phyloP scores from a whole-genome alignment of 2,888 invertebrate species.

The Unio delphinus region DNA sequence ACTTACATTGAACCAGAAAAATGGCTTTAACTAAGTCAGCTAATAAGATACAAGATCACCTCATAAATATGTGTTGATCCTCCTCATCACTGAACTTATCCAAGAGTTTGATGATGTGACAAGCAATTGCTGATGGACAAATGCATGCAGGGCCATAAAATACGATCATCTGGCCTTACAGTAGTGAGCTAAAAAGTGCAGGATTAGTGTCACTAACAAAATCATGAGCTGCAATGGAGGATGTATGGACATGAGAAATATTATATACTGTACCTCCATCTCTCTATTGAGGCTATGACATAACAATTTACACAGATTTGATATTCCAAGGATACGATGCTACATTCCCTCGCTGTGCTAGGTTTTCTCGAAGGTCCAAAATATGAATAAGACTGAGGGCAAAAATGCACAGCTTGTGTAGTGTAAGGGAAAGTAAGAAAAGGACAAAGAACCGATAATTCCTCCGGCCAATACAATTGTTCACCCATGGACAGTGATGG shows the following conservation, averaged over 20 bases:
- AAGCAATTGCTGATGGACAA: not conserved
- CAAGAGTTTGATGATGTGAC: not conserved
- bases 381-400: conserved; percentile 93
- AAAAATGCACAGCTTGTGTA: conserved; percentile 98
- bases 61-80: not conserved
- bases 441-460: conserved; percentile 99
- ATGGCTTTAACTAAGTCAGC: no score
- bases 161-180: no score
- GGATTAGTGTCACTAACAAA: no score
- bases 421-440: conserved; percentile 94
- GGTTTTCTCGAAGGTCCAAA: conserved; percentile 85
- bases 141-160: conserved; percentile 2
- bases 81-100: no score
- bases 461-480: conserved; percentile 85
- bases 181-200: no score
- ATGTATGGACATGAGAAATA: no score
- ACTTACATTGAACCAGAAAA: no score
- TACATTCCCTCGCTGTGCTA: conserved; percentile 77
- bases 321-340: conserved; percentile 72
- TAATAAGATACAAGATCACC: no score
- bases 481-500: conserved; percentile 87
- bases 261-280: no score
- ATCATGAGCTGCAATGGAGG: no score
- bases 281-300: no score
- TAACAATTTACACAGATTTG: no score